Conservation (phyloP, 2,797 vertebrate species). For the Tragopan temminckii region DNA sequence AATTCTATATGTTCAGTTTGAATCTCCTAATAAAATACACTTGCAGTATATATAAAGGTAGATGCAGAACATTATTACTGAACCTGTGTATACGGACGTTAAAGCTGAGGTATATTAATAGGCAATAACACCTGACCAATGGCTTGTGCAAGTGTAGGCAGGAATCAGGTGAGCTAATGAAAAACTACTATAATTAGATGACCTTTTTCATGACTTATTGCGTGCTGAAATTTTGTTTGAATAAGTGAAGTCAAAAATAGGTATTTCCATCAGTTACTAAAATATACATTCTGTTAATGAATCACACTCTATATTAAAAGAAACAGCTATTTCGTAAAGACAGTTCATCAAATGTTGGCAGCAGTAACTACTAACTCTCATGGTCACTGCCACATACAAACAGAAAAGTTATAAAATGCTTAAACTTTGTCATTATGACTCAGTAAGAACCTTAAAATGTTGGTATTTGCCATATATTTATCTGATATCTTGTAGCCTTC, state of each 20-base stretch:
- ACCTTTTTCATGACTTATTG: slow-evolving; percentile 10
- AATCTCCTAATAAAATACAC: slow-evolving; percentile 54
- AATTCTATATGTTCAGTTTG: not conserved
- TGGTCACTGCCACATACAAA: not conserved
- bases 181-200: slow-evolving; percentile 22
- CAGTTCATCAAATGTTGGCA: not conserved
- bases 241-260: slow-evolving; percentile 39
- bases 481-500: not conserved
- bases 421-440: not conserved
- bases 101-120: slow-evolving; percentile 44
- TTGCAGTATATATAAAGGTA: slow-evolving; percentile 46
- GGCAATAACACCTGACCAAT: slow-evolving; percentile 4
- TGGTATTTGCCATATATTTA: not conserved
- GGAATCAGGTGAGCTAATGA: slow-evolving; percentile 42
- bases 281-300: slow-evolving; percentile 31
- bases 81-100: slow-evolving; percentile 26
- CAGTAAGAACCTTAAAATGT: not conserved
- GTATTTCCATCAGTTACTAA: slow-evolving; percentile 53
- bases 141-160: not conserved
- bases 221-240: slow-evolving; percentile 59
- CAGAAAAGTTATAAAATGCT: not conserved
- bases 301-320: not conserved
- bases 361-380: not conserved
- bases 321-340: slow-evolving; percentile 57
- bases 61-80: slow-evolving; percentile 28